These are phyloP conservation scores for Calyptommatus sinebrachiatus DNA, from an alignment of 2,113 vertebrate species.

Conservation along the genomic window DNA sequence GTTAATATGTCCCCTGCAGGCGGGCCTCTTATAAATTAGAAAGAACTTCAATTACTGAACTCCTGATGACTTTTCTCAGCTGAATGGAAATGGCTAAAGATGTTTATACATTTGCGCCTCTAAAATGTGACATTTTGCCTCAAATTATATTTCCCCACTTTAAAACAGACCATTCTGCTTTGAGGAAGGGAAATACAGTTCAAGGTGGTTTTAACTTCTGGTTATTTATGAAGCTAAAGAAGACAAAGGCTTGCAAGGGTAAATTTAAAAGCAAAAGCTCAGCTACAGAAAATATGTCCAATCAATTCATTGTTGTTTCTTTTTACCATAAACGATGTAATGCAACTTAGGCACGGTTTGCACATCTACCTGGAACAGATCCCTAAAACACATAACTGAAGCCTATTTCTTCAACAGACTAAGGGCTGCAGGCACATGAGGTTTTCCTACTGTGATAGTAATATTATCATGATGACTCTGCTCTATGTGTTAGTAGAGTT, in stretches of 20 bases:
- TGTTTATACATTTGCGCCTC: constrained; percentile 48
- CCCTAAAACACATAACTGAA: too few relatives aligned
- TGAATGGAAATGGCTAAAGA: constrained; percentile 70
- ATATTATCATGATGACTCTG: too few relatives aligned
- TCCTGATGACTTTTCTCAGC: constrained; percentile 69
- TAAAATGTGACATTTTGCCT: constrained; percentile 51
- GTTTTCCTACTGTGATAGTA: too few relatives aligned
- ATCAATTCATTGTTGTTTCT: neutral
- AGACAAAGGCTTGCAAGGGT: constrained; percentile 12
- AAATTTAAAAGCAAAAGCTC: constrained; percentile 11
- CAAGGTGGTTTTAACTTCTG: neutral
- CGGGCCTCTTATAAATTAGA: constrained; percentile 66
- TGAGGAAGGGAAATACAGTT: constrained; percentile 31
- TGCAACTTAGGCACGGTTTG: neutral
- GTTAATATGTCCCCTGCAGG: constrained; percentile 72
- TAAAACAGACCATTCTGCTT: constrained; percentile 16
- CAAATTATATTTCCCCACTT: constrained; percentile 17
- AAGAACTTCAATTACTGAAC: constrained; percentile 73
- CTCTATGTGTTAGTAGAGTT: too few relatives aligned
- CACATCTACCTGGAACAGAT: too few relatives aligned
- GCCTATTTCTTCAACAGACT: too few relatives aligned
- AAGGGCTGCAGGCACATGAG: too few relatives aligned
- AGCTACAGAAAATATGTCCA: neutral
- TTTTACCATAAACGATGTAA: constrained; percentile 8
- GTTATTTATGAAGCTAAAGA: constrained; percentile 20